Percentiles rank a stretch among this genome's conserved stretches.
phyloP scores from a whole-genome alignment of 2,797 vertebrate species.

The Danio kyathit region DNA sequence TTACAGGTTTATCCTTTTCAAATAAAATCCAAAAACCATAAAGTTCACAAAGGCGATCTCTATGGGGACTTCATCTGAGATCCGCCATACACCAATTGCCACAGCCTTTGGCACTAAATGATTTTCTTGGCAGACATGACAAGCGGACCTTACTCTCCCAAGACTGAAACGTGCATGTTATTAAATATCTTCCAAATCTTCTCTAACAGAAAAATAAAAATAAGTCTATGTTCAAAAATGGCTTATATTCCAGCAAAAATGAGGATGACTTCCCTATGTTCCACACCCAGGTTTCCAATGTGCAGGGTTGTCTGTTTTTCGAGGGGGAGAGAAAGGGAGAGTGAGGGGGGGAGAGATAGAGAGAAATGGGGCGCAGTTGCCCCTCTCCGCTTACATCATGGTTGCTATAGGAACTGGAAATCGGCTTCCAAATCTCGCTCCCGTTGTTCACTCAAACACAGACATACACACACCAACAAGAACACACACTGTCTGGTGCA shows the following conservation, averaged over 20 bases:
- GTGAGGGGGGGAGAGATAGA: conserved; percentile 37
- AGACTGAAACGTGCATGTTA: conserved; percentile 53
- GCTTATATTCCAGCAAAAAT: conserved; percentile 55
- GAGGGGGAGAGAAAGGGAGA: conserved; percentile 51
- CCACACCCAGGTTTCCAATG: conserved; percentile 59
- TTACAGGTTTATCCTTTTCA: conserved; percentile 46
- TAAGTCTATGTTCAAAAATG: conserved; percentile 30
- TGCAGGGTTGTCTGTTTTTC: conserved; percentile 57
- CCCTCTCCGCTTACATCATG: conserved; percentile 66
- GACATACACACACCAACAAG: conserved; percentile 52
- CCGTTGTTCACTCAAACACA: conserved; percentile 57
- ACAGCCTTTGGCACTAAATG: conserved; percentile 51
- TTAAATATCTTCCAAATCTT: conserved; percentile 54
- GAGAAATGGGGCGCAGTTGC: conserved; percentile 49
- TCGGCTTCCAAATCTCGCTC: conserved; percentile 66
- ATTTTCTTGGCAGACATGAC: conserved; percentile 59
- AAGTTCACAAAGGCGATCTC: conserved; percentile 43
- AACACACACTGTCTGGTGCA: conserved; percentile 38
- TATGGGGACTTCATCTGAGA: conserved; percentile 43
- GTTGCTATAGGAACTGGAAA: conserved; percentile 70
- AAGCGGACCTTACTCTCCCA: conserved; percentile 55
- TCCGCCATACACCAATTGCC: conserved; percentile 46
- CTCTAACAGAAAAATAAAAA: conserved; percentile 28
- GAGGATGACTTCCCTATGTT: conserved; percentile 56
- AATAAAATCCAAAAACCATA: conserved; percentile 25